Base-by-base conservation (phyloP, 2,888 invertebrate species). In the Caenorhabditis macrosperma region DNA sequence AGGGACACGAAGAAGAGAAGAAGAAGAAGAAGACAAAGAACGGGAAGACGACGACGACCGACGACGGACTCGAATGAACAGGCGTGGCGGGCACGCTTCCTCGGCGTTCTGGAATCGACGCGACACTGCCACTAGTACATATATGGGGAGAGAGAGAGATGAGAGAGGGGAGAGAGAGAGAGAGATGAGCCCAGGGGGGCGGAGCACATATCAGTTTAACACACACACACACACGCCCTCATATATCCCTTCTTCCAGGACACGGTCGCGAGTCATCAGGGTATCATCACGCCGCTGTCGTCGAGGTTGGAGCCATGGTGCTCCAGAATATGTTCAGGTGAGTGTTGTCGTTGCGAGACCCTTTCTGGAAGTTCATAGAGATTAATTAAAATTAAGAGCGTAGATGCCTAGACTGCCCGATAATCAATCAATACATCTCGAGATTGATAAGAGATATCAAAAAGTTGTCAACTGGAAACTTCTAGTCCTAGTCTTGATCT, bases 231-330 rank as follows among this genome's bases (percentile, higher is more conserved):
- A 26, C 20, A 9, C 57, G 33, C n/a, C n/a, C n/a, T n/a, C n/a
- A n/a, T n/a, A n/a, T n/a, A n/a, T n/a, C n/a, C n/a, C n/a, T n/a
- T 26, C 60, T 81, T 81, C 1, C 64, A 85, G 85, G 85, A 78
- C 83, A 85, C 83, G 85, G 85, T 78, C 85, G 86, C 67, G 86
- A 85, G 64, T 81, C 82, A 57, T 83, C 83, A 57, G 77, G 77
- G 64, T 85, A 85, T 74, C 86, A 85, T 72, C 83, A 87, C 82
- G 86, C 87, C 50, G 87, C 88, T 64, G 86, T 87, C 64, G 84
- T 88, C 72, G 90, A 90, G 83, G 85, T 90, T 64, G 90, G 90
- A 81, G 89, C 90, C 81, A 90, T 90, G 90, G 90, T 88, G 79
- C 86, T 90, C 82, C 90, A 90, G 76, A 89, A 90, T 81, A 90